Percentiles rank a stretch among this genome's conserved stretches.
Evolutionary conservation across 2,113 vertebrate genomes (phyloP).

Genomic region (Melanerpes formicivorus): DNA sequence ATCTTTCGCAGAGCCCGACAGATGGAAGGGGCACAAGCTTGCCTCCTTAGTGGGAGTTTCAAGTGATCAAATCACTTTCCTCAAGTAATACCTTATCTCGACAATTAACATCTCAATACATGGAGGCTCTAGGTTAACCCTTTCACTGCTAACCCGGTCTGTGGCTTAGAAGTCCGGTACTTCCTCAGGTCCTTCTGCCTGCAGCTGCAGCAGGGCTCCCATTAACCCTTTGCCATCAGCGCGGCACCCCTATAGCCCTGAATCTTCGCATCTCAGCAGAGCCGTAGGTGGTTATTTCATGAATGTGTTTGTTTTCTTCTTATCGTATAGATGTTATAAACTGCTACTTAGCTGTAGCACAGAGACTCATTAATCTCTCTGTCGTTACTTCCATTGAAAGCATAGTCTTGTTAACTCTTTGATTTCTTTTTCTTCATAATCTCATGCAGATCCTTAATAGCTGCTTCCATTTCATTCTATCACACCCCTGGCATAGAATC

Average conservation of each 20-base stretch:
- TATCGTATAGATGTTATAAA: neutral
- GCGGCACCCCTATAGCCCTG: neutral
- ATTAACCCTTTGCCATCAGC: neutral
- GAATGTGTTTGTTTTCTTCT: neutral
- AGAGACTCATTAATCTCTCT: neutral
- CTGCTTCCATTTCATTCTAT: constrained; percentile 9
- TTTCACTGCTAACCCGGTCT: neutral
- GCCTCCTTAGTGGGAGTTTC: constrained; percentile 39
- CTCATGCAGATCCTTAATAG: neutral
- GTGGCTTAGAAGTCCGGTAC: rapidly evolving
- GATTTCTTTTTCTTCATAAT: neutral
- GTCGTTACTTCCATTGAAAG: neutral
- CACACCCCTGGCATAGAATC: neutral
- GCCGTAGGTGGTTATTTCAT: neutral
- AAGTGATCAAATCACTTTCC: constrained; percentile 35
- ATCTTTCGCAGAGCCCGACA: neutral
- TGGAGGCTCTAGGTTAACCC: constrained; percentile 13
- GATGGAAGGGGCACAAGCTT: constrained; percentile 36
- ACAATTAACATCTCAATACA: constrained; percentile 4
- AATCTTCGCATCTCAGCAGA: neutral
- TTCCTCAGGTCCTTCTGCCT: neutral
- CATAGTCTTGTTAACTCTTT: constrained; percentile 10
- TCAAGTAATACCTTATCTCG: constrained; percentile 3
- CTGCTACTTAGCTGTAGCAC: neutral
- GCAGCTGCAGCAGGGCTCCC: neutral